Evolutionary conservation across 2,113 vertebrate species (phyloP), one percentile per base, ranked within the genome.

Genomic region (Cephalopholis sonnerati): DNA sequence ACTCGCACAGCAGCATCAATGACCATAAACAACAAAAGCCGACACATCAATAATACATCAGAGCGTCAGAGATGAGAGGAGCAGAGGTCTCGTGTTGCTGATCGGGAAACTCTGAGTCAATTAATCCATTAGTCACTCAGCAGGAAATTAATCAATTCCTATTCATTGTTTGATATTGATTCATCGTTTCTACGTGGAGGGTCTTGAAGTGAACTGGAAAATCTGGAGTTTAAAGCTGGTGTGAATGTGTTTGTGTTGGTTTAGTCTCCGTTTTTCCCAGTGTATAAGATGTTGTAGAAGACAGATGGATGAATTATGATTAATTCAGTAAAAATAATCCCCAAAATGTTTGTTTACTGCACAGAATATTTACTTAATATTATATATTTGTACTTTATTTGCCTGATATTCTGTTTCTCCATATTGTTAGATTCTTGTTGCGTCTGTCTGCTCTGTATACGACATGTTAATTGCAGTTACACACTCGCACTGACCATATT

Each of bases 1-100:
- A 51, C 13, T 58, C 70, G 51, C 62, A 41, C 4, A 63, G 55
- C 50, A 53, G 41, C 75, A 22, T 68, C 54, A 71, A 0, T 32
- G 63, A n/a, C 77, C 84, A 75, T 73, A 77, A 64, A 85, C 41
- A 11, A 77, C 66, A 57, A 44, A 66, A 74, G 62, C 65, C 11
- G 17, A 41, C 48, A 69, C 25, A 39, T 87, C 36, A 81, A 85
- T 85, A 57, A 74, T 0, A n/a, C 53, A 73, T 54, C 48, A 22
- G 18, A 63, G 36, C 32, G 0, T 17, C 68, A 29, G 68, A 74
- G 53, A 65, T 44, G 46, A 22, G 46, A 50, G 64, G 18, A 15
- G 8, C 27, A 15, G 75, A 69, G 22, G 48, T 27, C 36, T 64
- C 11, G 53, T 13, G 44, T 25, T 16, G 69, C 12, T 36, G 32